These are phyloP conservation scores for Formicarius rufipectus DNA, from an alignment of 2,113 vertebrate species.

Conservation along the genomic window DNA sequence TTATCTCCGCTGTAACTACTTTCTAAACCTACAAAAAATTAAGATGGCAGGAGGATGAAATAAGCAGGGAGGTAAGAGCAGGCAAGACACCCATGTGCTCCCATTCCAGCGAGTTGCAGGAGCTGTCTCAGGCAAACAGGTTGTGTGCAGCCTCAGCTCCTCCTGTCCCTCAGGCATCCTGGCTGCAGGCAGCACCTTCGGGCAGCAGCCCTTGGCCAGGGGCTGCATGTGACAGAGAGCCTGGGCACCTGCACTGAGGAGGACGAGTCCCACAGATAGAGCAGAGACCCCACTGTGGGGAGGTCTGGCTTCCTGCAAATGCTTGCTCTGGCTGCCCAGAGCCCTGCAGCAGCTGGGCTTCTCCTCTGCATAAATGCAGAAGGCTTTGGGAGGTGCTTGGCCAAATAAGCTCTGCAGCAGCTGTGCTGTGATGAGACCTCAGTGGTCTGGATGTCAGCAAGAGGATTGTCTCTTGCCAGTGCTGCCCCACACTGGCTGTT, in stretches of 20 bases:
- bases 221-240: not conserved
- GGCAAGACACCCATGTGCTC: not conserved
- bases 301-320: not conserved
- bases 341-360: not conserved
- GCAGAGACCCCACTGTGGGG: accelerated
- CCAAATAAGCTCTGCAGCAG: not conserved
- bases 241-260: too few species aligned
- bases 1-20: not conserved
- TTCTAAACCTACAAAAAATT: not conserved
- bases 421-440: not conserved
- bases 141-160: not conserved
- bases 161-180: not conserved
- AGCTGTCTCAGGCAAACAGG: not conserved
- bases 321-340: not conserved
- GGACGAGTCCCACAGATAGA: not conserved
- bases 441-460: accelerated
- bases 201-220: too few species aligned
- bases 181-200: not conserved
- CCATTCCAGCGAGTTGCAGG: not conserved
- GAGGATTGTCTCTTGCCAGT: not conserved
- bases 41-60: not conserved
- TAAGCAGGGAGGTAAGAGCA: not conserved
- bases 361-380: not conserved
- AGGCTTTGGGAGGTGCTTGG: accelerated
- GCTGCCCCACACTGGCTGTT: not conserved